phyloP scores from a whole-genome alignment of 2,888 invertebrate genomes.

The Nezara viridula region DNA sequence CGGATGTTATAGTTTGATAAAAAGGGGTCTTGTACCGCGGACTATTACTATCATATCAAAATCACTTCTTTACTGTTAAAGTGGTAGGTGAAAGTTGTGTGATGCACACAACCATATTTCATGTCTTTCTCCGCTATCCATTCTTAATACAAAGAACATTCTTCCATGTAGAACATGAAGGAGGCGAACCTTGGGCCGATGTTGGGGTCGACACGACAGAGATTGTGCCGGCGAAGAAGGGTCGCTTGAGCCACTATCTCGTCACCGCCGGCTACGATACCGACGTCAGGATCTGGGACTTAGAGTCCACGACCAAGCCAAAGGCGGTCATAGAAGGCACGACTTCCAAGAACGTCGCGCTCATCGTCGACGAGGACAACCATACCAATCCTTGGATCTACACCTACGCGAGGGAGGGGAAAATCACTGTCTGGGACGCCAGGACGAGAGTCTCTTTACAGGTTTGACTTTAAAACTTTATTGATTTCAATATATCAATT shows the following conservation, averaged over 20 bases:
- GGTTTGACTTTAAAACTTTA: slow-evolving; percentile 68
- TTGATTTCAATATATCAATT: too few species aligned
- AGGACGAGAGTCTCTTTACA: slow-evolving; percentile 77
- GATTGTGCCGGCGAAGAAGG: neutral
- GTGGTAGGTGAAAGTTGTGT: too few species aligned
- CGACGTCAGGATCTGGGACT: slow-evolving; percentile 80
- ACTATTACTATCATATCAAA: too few species aligned
- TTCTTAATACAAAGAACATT: too few species aligned
- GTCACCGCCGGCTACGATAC: slow-evolving; percentile 81
- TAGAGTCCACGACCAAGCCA: slow-evolving; percentile 80
- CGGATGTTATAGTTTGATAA: too few species aligned
- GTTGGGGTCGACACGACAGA: neutral
- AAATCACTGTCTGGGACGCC: slow-evolving; percentile 84
- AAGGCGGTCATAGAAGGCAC: slow-evolving; percentile 74
- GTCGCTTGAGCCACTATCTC: neutral
- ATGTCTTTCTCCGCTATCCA: too few species aligned
- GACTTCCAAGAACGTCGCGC: slow-evolving; percentile 76
- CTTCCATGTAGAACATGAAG: too few species aligned
- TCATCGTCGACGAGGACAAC: slow-evolving; percentile 74
- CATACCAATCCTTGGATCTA: slow-evolving; percentile 75
- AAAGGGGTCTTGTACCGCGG: too few species aligned
- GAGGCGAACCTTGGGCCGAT: neutral
- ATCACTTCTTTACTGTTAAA: too few species aligned
- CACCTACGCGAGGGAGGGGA: slow-evolving; percentile 80
- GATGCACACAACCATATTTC: too few species aligned